These are phyloP conservation scores for Ormyrus pomaceus DNA, from an alignment of 2,888 invertebrate species.

Conservation along the genomic window DNA sequence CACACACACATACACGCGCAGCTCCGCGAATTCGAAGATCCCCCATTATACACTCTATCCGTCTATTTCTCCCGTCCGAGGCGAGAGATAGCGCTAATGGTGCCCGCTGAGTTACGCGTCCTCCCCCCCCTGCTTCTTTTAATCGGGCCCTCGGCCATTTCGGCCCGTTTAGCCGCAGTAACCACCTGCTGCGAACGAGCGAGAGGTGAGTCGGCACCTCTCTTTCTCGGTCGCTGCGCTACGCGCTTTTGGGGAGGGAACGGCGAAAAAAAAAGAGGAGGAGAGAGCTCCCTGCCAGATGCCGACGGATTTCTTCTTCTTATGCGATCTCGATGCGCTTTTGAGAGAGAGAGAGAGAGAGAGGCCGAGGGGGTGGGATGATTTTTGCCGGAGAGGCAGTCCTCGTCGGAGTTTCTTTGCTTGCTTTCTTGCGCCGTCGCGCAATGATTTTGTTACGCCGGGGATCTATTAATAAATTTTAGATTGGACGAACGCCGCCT, in stretches of 20 bases:
- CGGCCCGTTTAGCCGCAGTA: constrained; percentile 58
- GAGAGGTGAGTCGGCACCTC: constrained; percentile 51
- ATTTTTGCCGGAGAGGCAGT: too few species aligned
- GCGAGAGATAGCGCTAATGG: constrained; percentile 69
- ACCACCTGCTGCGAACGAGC: constrained; percentile 67
- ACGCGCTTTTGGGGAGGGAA: background rate
- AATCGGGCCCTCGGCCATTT: constrained; percentile 61
- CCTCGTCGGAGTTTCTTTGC: too few species aligned
- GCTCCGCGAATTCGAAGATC: background rate
- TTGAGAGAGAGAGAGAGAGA: background rate
- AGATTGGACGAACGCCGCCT: too few species aligned
- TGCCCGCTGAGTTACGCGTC: constrained; percentile 69
- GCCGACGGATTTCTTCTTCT: constrained; percentile 26
- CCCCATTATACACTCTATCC: constrained; percentile 17
- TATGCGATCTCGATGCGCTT: constrained; percentile 7
- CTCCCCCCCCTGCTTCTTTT: constrained; percentile 58
- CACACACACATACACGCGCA: too few species aligned
- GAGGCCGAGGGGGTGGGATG: too few species aligned
- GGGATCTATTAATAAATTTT: too few species aligned
- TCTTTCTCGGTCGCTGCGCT: constrained; percentile 13
- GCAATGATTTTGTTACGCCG: too few species aligned
- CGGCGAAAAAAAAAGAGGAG: constrained; percentile 23
- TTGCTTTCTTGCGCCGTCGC: too few species aligned
- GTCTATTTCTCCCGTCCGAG: constrained; percentile 34
- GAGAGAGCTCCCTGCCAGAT: constrained; percentile 26